phyloP scores from a whole-genome alignment of 1,140 invertebrate species.

The Drosophila cardini region DNA sequence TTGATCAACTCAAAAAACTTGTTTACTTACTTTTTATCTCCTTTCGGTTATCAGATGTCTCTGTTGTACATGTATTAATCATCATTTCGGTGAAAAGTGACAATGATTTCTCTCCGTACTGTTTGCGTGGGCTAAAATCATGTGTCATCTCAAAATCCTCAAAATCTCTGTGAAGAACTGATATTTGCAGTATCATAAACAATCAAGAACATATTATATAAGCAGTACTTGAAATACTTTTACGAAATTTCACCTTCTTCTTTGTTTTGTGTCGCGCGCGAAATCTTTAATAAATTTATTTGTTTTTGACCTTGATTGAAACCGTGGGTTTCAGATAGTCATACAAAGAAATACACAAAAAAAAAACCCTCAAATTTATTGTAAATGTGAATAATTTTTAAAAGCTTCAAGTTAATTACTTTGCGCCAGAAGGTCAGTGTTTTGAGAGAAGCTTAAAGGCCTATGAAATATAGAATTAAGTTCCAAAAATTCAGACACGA shows the following conservation, averaged over 20 bases:
- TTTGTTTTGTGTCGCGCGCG: constrained; percentile 6
- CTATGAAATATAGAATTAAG: constrained; percentile 21
- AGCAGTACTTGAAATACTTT: constrained; percentile 3
- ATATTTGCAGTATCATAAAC: constrained; percentile 2
- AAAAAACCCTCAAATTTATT: constrained; percentile 20
- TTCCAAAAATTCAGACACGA: constrained; percentile 2
- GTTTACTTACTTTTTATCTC: constrained; percentile 10
- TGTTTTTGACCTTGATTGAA: constrained; percentile 44
- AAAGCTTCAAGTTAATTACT: constrained; percentile 44
- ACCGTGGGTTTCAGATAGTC: constrained; percentile 17
- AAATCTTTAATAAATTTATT: constrained; percentile 31
- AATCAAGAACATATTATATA: constrained; percentile 32
- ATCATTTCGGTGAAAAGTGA: constrained; percentile 24
- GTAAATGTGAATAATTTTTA: constrained; percentile 34
- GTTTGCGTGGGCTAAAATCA: not conserved
- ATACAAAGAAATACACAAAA: constrained; percentile 6
- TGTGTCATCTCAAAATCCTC: constrained; percentile 4
- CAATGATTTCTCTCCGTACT: constrained; percentile 18
- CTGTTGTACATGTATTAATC: constrained; percentile 41
- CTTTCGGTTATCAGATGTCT: not conserved
- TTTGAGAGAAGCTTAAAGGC: constrained; percentile 9
- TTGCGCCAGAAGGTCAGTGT: constrained; percentile 27
- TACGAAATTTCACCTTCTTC: constrained; percentile 17
- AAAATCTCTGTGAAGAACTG: not conserved
- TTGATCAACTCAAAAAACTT: not conserved